Percentiles rank a stretch among this genome's conserved stretches.
Conservation (phyloP, 2,888 invertebrate genomes). For the Melinaea marsaeus region DNA sequence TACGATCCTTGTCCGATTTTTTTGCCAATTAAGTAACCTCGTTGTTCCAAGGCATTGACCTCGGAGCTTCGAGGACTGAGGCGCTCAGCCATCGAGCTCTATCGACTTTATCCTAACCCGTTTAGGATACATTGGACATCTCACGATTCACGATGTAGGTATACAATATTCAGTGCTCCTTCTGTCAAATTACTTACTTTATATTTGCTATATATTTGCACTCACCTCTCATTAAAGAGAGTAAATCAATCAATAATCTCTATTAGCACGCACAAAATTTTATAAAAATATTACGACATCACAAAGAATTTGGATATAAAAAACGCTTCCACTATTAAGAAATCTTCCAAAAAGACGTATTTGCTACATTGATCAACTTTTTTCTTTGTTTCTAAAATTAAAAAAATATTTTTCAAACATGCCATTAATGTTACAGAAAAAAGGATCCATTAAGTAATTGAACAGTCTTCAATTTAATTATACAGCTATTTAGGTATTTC, state of each 20-base stretch:
- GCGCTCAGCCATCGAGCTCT: slow-evolving; percentile 83
- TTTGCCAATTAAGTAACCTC: slow-evolving; percentile 89
- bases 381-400: slow-evolving; percentile 74
- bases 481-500: background rate
- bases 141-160: slow-evolving; percentile 67
- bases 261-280: slow-evolving; percentile 71
- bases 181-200: slow-evolving; percentile 65
- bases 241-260: slow-evolving; percentile 56
- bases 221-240: slow-evolving; percentile 69
- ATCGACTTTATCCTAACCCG: slow-evolving; percentile 75
- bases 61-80: slow-evolving; percentile 89
- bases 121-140: slow-evolving; percentile 78
- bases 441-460: slow-evolving; percentile 12
- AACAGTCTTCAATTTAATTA: slow-evolving; percentile 5
- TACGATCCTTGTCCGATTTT: slow-evolving; percentile 95
- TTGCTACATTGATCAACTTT: slow-evolving; percentile 69
- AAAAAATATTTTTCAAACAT: slow-evolving; percentile 52
- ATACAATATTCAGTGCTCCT: slow-evolving; percentile 61
- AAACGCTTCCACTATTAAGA: slow-evolving; percentile 72
- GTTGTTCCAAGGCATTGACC: slow-evolving; percentile 89
- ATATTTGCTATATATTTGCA: slow-evolving; percentile 53
- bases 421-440: slow-evolving; percentile 36
- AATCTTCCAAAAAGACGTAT: slow-evolving; percentile 74
- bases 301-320: slow-evolving; percentile 78
- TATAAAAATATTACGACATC: slow-evolving; percentile 74